Conservation (phyloP, 2,888 invertebrate species). For the Cynaeus angustus region DNA sequence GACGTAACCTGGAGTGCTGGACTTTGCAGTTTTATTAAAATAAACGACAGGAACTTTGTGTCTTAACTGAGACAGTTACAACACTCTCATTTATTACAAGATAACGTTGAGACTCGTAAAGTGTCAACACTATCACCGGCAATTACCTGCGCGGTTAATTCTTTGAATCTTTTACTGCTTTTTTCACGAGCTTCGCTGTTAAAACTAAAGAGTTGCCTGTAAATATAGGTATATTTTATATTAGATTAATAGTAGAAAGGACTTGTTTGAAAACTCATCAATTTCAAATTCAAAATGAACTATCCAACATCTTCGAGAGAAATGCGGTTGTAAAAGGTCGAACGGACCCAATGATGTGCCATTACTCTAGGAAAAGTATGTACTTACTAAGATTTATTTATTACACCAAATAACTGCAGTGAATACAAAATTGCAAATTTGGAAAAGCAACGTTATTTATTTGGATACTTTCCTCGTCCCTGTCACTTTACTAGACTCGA, state of each 20-base stretch:
- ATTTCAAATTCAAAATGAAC: too few species aligned
- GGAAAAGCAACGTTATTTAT: conserved; percentile 22
- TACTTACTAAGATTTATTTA: conserved; percentile 41
- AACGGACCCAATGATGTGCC: conserved; percentile 10
- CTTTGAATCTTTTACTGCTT: too few species aligned
- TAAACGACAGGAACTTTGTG: conserved; percentile 8
- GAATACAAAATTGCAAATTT: conserved; percentile 36
- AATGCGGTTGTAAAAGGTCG: conserved; percentile 25
- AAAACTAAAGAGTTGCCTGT: too few species aligned
- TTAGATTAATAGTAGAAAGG: too few species aligned
- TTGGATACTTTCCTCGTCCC: background rate
- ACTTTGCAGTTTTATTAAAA: conserved; percentile 18
- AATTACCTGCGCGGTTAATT: background rate
- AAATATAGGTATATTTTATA: too few species aligned
- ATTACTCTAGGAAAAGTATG: conserved; percentile 23
- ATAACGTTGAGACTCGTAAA: conserved; percentile 19
- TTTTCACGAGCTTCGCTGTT: too few species aligned
- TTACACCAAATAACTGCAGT: conserved; percentile 29
- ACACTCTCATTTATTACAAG: conserved; percentile 29
- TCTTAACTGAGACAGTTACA: conserved; percentile 9
- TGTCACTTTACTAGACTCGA: conserved; percentile 9
- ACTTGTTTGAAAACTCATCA: background rate
- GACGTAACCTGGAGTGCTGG: background rate
- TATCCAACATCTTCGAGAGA: background rate
- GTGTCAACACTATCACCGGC: conserved; percentile 19